These are phyloP conservation scores for Ormyrus rosae DNA, from an alignment of 2,888 invertebrate genomes.

Conservation along the genomic window DNA sequence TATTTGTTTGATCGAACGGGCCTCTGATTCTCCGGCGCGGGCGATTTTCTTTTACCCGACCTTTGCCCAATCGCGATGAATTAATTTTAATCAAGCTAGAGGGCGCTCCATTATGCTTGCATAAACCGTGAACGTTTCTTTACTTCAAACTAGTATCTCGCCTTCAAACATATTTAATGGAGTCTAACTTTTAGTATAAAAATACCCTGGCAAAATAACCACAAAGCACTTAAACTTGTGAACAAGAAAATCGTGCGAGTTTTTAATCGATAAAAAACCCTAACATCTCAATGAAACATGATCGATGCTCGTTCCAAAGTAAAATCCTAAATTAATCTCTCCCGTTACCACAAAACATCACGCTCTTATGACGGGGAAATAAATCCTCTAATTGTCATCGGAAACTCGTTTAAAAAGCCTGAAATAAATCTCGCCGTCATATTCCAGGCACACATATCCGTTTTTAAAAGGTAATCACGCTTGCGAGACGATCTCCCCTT, in stretches of 20 bases:
- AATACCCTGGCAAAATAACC: too few relatives aligned
- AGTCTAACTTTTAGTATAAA: too few relatives aligned
- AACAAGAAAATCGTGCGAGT: too few relatives aligned
- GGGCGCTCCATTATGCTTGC: neutral
- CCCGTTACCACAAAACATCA: too few relatives aligned
- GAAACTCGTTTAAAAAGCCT: constrained; percentile 12
- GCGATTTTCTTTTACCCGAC: neutral
- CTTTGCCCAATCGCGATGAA: neutral
- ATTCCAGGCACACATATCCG: neutral
- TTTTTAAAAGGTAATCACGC: constrained; percentile 5
- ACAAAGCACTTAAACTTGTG: too few relatives aligned
- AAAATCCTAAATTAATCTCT: too few relatives aligned
- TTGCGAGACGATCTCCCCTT: neutral
- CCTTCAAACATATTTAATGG: too few relatives aligned
- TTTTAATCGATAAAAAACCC: too few relatives aligned
- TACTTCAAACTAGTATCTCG: neutral
- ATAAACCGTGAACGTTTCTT: neutral
- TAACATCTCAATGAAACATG: too few relatives aligned
- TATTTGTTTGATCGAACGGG: constrained; percentile 40
- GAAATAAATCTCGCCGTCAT: constrained; percentile 2
- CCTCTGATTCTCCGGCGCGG: neutral
- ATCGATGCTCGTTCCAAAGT: too few relatives aligned
- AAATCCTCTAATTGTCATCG: constrained; percentile 5
- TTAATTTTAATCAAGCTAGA: constrained; percentile 14
- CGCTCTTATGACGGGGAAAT: neutral